Evolutionary conservation across 2,113 vertebrate genomes (phyloP), one percentile per base, ranked within the genome.

Genomic region (Epinephelus cyanopodus): DNA sequence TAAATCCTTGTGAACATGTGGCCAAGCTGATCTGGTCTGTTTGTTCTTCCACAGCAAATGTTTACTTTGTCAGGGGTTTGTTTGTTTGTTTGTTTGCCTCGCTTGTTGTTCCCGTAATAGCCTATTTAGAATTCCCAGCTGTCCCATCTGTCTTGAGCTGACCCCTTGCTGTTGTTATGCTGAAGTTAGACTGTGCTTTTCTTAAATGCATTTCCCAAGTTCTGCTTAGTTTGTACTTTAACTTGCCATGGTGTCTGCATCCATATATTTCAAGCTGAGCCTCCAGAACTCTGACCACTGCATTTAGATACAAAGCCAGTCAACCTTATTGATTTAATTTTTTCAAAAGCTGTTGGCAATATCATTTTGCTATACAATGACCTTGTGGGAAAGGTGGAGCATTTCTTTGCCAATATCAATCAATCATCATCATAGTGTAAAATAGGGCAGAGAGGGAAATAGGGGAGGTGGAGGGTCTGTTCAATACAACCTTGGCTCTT

Each of bases 1-100:
- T 92, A 89, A 90, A 93, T 93, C 90, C 93, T 79, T 81, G 87
- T 88, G 90, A 94, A 85, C 90, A 90, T 89, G 92, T 77, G 84
- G 89, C 86, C 87, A 75, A 42, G 84, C 74, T 85, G 87, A 90
- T 92, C 74, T 7, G 54, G 87, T 79, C 76, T 88, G 82, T 90
- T 89, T 89, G 83, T 81, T 88, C 81, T 66, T 81, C 58, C 80
- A 12, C 66, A 65, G 82, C 74, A 81, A 89, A 89, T 87, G 80
- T 90, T 91, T 68, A 72, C 80, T 89, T 88, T 75, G 68, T 84
- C 67, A 27, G 80, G 47, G 74, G 18, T 77, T 66, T 78, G 27
- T 52, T 67, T 67, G 70, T 76, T 87, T 88, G 68, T 76, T 86
- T 88, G 68, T 77, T 79, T 14, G 56, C 48, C 37, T 64, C 39